phyloP scores from a whole-genome alignment of 2,888 invertebrate species.

The Volucella inflata region DNA sequence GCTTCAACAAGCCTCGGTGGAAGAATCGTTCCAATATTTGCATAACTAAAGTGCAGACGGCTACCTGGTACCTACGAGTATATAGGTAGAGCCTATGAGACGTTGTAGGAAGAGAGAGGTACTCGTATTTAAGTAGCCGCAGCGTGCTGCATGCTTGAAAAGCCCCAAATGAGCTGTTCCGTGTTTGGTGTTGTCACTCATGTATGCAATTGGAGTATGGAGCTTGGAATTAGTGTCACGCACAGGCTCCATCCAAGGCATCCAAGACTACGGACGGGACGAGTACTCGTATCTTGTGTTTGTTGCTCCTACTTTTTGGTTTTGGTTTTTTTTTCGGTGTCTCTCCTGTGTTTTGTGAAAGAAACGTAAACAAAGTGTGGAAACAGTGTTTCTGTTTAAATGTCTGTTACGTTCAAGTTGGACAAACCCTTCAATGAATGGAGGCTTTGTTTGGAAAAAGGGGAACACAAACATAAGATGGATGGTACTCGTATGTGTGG shows the following conservation, averaged over 20 bases:
- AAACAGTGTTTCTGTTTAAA: constrained; percentile 49
- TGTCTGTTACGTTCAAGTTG: constrained; percentile 24
- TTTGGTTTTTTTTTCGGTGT: constrained; percentile 17
- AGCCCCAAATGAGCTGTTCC: constrained; percentile 70
- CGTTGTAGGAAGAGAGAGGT: constrained; percentile 24
- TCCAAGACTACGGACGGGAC: neutral
- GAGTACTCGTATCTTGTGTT: constrained; percentile 5
- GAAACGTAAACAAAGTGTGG: constrained; percentile 66
- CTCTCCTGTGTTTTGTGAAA: constrained; percentile 33
- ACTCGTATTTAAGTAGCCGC: constrained; percentile 64
- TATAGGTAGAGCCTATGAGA: constrained; percentile 20
- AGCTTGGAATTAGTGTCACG: constrained; percentile 72
- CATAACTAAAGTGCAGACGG: constrained; percentile 73
- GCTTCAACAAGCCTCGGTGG: constrained; percentile 11
- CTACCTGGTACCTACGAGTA: constrained; percentile 54
- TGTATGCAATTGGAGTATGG: constrained; percentile 72
- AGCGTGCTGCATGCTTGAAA: constrained; percentile 65
- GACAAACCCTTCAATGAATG: constrained; percentile 56
- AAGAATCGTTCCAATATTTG: constrained; percentile 74
- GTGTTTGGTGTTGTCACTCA: constrained; percentile 73
- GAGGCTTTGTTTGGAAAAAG: constrained; percentile 57
- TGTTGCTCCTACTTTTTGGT: constrained; percentile 36
- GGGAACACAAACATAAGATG: constrained; percentile 48
- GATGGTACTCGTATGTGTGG: neutral
- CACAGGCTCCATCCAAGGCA: constrained; percentile 37